Evolutionary conservation across 1,140 invertebrate genomes (phyloP), one percentile per base, ranked within the genome.

Genomic region (silkworm (Bombyx mori)): DNA sequence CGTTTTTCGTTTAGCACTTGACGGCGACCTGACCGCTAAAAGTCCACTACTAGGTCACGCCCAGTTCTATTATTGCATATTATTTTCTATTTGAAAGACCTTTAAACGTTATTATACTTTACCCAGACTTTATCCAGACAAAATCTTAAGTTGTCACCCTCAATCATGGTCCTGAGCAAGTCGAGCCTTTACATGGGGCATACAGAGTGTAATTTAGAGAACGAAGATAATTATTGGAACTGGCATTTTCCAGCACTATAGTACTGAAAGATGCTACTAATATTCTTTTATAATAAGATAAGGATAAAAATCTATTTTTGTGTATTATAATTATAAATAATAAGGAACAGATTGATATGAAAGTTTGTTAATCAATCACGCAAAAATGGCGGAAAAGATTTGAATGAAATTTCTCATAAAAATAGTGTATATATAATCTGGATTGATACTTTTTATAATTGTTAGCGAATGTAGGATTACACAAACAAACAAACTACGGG

Each of bases 1-100:
- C 76, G 82, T 79, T 81, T 66, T 57, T 57, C 67, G 62, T 54
- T 86, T 86, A 83, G 75, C 79, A 57, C 56, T 48, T 61, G 42
- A 52, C 56, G 61, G 55, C 56, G 64, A 66, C 66, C 65, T 62
- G 52, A 57, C 61, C 56, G 54, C 68, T 66, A 62, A 59, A 68
- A 69, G 66, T 55, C 61, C 64, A 60, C 53, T 61, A 26, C 52
- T 52, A 61, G 62, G 60, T 56, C 42, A 47, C 26, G 22, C 3
- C 26, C 10, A 55, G 44, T 45, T 51, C 22, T 8, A 18, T 51
- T 18, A 22, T 7, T 51, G 6, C 26, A 35, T 18, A 18, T 18
- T 18, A 18, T 18, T 18, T 18, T 18, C 12, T 18, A 18, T 18
- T 18, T 18, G 12, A 18, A 35, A 35, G 26, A 35, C 2, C 26